Conservation (phyloP, 2,797 vertebrate genomes). For the Macrochelys suwanniensis region DNA sequence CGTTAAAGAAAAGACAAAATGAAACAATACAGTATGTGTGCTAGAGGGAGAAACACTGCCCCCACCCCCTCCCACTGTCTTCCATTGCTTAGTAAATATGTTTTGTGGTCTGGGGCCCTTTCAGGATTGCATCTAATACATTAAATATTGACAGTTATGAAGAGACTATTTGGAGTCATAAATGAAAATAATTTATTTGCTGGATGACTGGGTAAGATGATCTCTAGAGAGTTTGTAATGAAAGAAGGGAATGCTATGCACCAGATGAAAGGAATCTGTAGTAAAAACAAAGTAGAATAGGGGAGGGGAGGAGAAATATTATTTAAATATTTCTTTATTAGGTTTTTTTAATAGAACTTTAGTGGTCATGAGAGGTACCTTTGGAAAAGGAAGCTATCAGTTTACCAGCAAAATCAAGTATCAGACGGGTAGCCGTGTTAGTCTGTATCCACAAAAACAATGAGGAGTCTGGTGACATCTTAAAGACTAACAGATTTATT, state of each 20-base stretch:
- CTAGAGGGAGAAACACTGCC: not conserved
- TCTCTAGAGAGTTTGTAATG: not conserved
- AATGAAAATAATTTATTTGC: conserved; percentile 43
- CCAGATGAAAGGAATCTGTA: not conserved
- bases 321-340: not conserved
- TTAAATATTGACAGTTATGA: conserved; percentile 15
- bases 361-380: too few species aligned
- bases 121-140: not conserved
- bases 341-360: not conserved
- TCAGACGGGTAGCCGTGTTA: too few species aligned
- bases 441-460: too few species aligned
- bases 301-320: not conserved
- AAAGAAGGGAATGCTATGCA: not conserved
- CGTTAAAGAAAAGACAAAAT: not conserved
- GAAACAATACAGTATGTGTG: not conserved
- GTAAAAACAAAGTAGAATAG: not conserved
- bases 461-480: too few species aligned
- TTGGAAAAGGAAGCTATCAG: not conserved
- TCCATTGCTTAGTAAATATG: conserved; percentile 42
- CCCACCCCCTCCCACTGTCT: not conserved
- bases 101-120: conserved; percentile 9
- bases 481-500: too few species aligned
- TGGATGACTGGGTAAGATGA: not conserved
- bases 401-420: not conserved
- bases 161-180: conserved; percentile 2